Base-by-base conservation (phyloP, 2,113 vertebrate species). In the Gadus macrocephalus region DNA sequence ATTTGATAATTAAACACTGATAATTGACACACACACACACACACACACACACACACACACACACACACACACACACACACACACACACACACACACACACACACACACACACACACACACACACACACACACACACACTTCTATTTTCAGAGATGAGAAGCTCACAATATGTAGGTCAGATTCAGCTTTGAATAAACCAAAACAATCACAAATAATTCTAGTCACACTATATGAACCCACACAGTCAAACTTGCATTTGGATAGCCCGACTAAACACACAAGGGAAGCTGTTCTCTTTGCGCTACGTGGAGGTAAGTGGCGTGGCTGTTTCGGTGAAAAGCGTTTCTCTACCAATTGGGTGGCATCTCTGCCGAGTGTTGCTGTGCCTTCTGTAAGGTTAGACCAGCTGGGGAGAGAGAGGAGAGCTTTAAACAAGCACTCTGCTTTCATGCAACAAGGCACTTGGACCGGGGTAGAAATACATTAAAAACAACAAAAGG, bases 101-200 rank as follows among this genome's bases (percentile, higher is more conserved):
- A 56, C 55, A 58, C 55, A 58, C 55, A 58, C 60, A 25, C 60
- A 62, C 20, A 58, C 55, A 58, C 55, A 58, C 60, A 25, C 60
- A 62, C 20, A 58, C 55, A 58, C 55, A 58, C 60, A 25, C 60
- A 62, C 20, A 62, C 60, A 62, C 19, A 62, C 55, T 58, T 17
- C 15, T 7, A 35, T 35, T 35, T 35, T 4, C 31, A 2, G 4
- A 35, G 31, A 35, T 35, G 31, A 4, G 31, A 35, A 35, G 31
- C 31, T 35, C 31, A 35, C 31, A 35, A 35, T 35, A 35, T 35
- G 31, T 35, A 35, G 31, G 31, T 35, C 31, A 35, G 31, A 35
- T 35, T 35, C 31, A 35, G 31, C 31, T 35, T 35, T 35, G 31
- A 35, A 35, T 35, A 35, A 35, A 35, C 12, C 12, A 55, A 55